phyloP scores from a whole-genome alignment of 2,797 vertebrate species.

The Lophotriccus pileatus region DNA sequence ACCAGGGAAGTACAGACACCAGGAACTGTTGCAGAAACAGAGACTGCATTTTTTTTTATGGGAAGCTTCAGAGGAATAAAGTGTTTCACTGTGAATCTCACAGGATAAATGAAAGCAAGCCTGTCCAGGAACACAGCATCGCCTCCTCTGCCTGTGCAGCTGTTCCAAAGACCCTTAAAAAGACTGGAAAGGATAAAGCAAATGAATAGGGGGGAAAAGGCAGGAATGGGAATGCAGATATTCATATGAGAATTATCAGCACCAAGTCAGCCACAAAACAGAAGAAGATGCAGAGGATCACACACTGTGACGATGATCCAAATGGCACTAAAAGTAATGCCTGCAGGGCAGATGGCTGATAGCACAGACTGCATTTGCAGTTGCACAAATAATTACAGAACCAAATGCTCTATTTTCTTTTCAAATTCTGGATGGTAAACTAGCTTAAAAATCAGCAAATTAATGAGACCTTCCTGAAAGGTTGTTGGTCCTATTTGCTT shows the following conservation, averaged over 20 bases:
- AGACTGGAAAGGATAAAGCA: neutral
- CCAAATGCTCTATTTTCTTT: conserved; percentile 15
- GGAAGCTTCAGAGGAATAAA: neutral
- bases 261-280: neutral
- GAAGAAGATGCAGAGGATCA: neutral
- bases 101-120: neutral
- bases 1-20: neutral
- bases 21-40: neutral
- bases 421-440: neutral
- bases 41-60: neutral
- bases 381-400: conserved; percentile 46
- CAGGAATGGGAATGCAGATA: neutral
- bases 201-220: neutral
- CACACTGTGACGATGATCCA: neutral
- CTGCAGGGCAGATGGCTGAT: conserved; percentile 21
- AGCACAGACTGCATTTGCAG: neutral
- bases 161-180: neutral
- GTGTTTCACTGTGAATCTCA: neutral
- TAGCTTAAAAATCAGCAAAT: conserved; percentile 15
- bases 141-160: neutral
- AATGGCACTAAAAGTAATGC: neutral
- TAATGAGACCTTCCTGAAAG: neutral
- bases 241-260: neutral
- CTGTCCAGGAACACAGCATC: neutral
- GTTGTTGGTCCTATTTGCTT: neutral